Conservation (phyloP, 2,797 vertebrate species). For the Brachyalestes nurse region DNA sequence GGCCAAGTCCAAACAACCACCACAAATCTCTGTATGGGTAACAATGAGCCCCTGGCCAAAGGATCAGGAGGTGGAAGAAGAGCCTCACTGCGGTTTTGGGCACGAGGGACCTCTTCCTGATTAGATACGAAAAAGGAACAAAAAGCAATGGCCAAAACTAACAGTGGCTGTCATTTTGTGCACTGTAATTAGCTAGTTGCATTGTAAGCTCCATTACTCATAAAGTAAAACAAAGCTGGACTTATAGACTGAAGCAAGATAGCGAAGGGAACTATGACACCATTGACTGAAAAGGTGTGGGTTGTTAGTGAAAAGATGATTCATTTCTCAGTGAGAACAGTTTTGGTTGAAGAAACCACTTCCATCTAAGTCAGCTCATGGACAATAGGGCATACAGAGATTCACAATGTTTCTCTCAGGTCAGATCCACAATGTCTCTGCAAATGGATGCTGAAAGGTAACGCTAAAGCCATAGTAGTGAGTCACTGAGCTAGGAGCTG, state of each 20-base stretch:
- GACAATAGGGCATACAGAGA: conserved; percentile 11
- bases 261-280: conserved; percentile 3
- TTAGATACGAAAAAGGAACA: conserved; percentile 21
- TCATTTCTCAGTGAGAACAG: background rate
- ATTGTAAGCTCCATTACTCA: too few species aligned
- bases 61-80: conserved; percentile 4
- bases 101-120: conserved; percentile 15
- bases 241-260: background rate
- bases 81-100: conserved; percentile 17
- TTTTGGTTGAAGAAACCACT: background rate
- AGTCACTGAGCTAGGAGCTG: background rate
- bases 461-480: background rate
- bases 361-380: background rate
- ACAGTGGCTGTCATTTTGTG: background rate
- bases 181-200: background rate
- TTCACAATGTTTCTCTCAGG: conserved; percentile 2
- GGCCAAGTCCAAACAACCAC: conserved; percentile 2
- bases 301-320: background rate
- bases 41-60: conserved; percentile 27
- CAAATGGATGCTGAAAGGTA: background rate
- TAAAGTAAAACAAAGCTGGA: background rate
- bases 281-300: background rate
- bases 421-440: background rate
- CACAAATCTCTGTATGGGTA: conserved; percentile 14
- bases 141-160: background rate